These are phyloP conservation scores for Arctia plantaginis DNA, from an alignment of 2,888 invertebrate species.

Conservation along the genomic window DNA sequence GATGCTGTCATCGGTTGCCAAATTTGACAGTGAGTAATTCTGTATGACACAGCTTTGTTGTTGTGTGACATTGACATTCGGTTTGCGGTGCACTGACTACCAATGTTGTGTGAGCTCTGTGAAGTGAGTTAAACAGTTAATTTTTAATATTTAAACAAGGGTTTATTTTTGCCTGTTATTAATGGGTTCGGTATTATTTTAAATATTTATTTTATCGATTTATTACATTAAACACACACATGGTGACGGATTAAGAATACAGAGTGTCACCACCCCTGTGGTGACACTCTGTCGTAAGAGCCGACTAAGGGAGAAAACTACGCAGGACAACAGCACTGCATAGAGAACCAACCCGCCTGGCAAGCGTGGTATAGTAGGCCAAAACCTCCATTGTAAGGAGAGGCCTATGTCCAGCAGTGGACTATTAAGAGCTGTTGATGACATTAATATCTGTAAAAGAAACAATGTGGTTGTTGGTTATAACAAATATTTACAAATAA, in stretches of 20 bases:
- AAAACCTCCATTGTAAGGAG: too few relatives aligned
- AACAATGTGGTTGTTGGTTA: background rate
- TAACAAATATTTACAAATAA: too few relatives aligned
- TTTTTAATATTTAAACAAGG: background rate
- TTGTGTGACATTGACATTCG: conserved; percentile 45
- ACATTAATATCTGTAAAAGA: too few relatives aligned
- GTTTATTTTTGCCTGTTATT: background rate
- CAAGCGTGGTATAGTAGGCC: too few relatives aligned
- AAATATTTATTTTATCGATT: background rate
- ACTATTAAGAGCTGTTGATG: too few relatives aligned
- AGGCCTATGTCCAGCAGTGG: too few relatives aligned
- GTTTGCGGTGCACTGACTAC: conserved; percentile 19
- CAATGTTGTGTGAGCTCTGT: conserved; percentile 25
- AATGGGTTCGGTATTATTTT: background rate
- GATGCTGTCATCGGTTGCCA: conserved; percentile 26
- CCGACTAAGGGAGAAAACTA: too few relatives aligned
- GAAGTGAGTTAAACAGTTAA: conserved; percentile 23
- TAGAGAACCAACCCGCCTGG: too few relatives aligned
- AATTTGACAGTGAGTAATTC: conserved; percentile 27
- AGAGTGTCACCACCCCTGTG: too few relatives aligned
- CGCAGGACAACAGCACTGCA: too few relatives aligned
- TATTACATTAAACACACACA: background rate
- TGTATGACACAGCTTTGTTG: conserved; percentile 26
- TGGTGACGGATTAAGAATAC: too few relatives aligned
- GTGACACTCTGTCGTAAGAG: too few relatives aligned